Evolutionary conservation across 2,888 invertebrate genomes (phyloP), one percentile per base, ranked within the genome.

Genomic region (Monochamus alternatus): DNA sequence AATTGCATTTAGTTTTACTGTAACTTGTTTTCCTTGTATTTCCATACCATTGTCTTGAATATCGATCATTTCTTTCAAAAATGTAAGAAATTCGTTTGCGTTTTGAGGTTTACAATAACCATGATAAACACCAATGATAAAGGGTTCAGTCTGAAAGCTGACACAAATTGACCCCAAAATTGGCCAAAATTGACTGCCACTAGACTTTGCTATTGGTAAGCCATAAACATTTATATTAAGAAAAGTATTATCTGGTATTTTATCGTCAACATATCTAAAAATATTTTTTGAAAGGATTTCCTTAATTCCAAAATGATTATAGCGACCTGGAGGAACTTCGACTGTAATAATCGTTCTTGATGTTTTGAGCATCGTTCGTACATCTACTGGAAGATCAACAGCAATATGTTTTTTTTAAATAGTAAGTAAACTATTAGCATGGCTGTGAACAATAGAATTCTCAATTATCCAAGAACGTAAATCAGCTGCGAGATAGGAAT

Each of bases 111-210:
- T 69, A 22, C 44, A n/a, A 59, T 59, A 44, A 9, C 69, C 69
- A 69, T 69, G 60, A 69, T 69, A 69, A 22, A 59, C 59, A 12
- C 69, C 60, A 14, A 43, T 60, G 22, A 59, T 69, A 60, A 69
- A 69, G 3, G 69, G 69, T 47, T 60, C 60, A 12, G 60, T 69
- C 12, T 69, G 9, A 7, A 69, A 69, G 4, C 43, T 47, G 58
- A 5, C 51, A 32, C 14, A 38, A n/a, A 69, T 59, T 5, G 59
- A 69, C 59, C 60, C 69, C 12, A 69, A 69, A 47, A 69, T 59
- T 4, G 69, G 69, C 69, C 60, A 59, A 59, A 69, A 69, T 52
- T 60, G 69, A 69, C 69, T 69, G 3, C 69, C 69, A 60, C 60
- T 60, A 30, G 69, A 69, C 22, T 69, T 60, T 60, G 69, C 69